Base-by-base conservation (phyloP, 2,888 invertebrate species). In the Aphrophora alni region DNA sequence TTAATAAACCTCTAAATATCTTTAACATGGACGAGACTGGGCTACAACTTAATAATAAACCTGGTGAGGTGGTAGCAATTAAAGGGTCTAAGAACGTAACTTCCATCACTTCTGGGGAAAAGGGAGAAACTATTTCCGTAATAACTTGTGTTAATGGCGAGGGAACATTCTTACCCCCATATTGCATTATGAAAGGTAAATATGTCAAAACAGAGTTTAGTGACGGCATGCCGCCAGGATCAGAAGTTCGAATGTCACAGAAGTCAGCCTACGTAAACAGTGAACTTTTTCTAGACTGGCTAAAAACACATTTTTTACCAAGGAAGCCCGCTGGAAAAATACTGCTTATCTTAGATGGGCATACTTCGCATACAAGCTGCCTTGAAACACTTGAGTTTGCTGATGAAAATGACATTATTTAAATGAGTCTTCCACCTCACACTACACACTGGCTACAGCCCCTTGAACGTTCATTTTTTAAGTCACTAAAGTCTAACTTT, bases 21-120 rank as follows among this genome's bases (percentile, higher is more conserved):
- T 74, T 74, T 33, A 74, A 38, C 38, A 74, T 74, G 74, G 74
- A 74, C 24, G 74, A 74, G 38, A 21, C 74, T 0, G 74, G 74
- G 21, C 25, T 74, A 14, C 74, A 74, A 24, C 14, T 74, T 5
- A 74, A 74, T 24, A 74, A 24, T 24, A 14, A 24, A 74, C 74
- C 74, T 14, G 74, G 74, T 25, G n/a, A 14, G 17, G 74, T 38
- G 33, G 24, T 74, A 33, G 38, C 38, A 1, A n/a, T 21, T 14
- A 74, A 74, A 24, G 38, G 38, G 28, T 74, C 74, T 2, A 74
- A 38, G 24, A 74, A 14, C 12, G n/a, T 38, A 17, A 12, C 33
- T 21, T 12, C 17, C 12, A 38, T 74, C 5, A 27, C 38, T 38
- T 74, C 74, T 17, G 17, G 21, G 17, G 74, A 74, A 24, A 38